Percentiles rank a stretch among this genome's conserved stretches.
phyloP scores from a whole-genome alignment of 2,113 vertebrate species.

The Lophius piscatorius region DNA sequence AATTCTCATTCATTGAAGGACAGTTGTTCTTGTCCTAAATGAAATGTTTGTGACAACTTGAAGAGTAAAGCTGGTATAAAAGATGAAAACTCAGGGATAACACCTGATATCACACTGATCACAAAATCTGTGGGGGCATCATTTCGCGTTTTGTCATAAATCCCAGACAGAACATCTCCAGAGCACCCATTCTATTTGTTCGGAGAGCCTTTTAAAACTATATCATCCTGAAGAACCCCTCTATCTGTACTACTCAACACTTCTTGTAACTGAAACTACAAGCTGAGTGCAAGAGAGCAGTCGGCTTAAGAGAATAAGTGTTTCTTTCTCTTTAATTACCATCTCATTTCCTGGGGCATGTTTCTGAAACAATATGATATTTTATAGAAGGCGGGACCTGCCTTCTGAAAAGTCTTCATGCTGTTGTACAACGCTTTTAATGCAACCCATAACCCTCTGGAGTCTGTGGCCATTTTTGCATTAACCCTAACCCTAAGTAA shows the following conservation, averaged over 20 bases:
- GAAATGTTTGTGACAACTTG: background rate
- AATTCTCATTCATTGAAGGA: background rate
- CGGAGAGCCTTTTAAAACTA: too few species aligned
- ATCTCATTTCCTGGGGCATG: background rate
- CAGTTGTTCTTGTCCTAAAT: slow-evolving; percentile 6
- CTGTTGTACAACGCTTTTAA: too few species aligned
- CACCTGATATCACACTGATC: background rate
- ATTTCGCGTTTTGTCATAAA: background rate
- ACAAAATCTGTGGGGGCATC: background rate
- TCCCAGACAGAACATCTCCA: too few species aligned
- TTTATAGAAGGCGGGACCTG: too few species aligned
- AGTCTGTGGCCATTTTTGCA: too few species aligned
- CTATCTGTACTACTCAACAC: too few species aligned
- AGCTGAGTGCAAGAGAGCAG: background rate
- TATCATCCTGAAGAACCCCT: too few species aligned
- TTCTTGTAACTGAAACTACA: background rate
- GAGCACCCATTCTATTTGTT: too few species aligned
- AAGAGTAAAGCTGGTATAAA: background rate
- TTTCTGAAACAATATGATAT: background rate
- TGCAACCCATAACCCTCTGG: too few species aligned
- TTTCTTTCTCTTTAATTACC: background rate
- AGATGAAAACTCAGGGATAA: too few species aligned
- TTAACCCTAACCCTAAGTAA: too few species aligned
- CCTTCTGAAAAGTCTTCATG: too few species aligned
- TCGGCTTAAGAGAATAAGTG: background rate